Conservation (phyloP, 2,888 invertebrate species). For the Drosophila mulleri region DNA sequence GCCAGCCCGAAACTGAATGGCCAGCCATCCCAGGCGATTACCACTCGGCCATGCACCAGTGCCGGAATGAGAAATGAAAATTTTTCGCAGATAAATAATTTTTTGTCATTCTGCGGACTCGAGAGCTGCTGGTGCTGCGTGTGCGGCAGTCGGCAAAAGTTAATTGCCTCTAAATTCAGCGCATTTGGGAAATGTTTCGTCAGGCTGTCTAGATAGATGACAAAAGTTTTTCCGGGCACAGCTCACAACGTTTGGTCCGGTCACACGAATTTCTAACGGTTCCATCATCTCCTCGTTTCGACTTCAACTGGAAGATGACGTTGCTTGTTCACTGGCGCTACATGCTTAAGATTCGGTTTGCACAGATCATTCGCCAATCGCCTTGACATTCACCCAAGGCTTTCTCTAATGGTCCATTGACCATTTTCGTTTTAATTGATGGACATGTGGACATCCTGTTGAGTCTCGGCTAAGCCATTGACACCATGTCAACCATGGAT, state of each 20-base stretch:
- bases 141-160: conserved; percentile 63
- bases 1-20: conserved; percentile 49
- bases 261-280: conserved; percentile 64
- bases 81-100: conserved; percentile 53
- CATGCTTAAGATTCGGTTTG: conserved; percentile 27
- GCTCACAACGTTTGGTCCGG: conserved; percentile 27
- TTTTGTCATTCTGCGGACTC: conserved; percentile 50
- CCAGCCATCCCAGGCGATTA: conserved; percentile 49
- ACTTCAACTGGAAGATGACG: conserved; percentile 51
- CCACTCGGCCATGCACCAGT: conserved; percentile 18
- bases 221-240: conserved; percentile 57
- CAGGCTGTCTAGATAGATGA: conserved; percentile 48
- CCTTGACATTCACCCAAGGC: conserved; percentile 72
- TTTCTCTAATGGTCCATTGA: conserved; percentile 76
- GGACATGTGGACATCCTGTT: conserved; percentile 74
- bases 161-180: conserved; percentile 74
- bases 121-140: conserved; percentile 20
- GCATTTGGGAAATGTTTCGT: conserved; percentile 66
- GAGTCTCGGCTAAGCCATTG: conserved; percentile 51
- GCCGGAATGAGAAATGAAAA: conserved; percentile 58
- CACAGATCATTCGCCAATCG: conserved; percentile 44
- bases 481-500: conserved; percentile 67
- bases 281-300: conserved; percentile 33
- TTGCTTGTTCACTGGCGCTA: conserved; percentile 38
- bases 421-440: conserved; percentile 80